Conservation (phyloP, 1,140 invertebrate genomes). For the Drosophila murphyi region DNA sequence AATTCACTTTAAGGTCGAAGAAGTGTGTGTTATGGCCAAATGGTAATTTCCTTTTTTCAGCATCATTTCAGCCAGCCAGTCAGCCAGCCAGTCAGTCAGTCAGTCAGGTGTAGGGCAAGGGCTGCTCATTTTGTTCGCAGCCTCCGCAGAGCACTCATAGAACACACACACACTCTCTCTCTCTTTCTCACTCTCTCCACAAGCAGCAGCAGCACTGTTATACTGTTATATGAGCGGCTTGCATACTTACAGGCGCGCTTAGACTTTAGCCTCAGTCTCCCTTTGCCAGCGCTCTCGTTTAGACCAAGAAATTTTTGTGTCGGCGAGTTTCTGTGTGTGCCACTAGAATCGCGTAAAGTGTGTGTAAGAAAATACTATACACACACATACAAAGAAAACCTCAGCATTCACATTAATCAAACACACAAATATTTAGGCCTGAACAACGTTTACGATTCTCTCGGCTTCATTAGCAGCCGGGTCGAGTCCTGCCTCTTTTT, state of each 20-base stretch:
- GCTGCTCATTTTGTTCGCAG: conserved; percentile 7
- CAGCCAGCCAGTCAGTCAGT: not conserved
- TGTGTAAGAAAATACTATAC: conserved; percentile 1
- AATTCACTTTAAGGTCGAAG: conserved; percentile 27
- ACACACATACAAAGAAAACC: conserved; percentile 14
- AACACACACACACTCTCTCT: not conserved
- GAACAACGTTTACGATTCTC: conserved; percentile 18
- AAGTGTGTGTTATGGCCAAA: conserved; percentile 41
- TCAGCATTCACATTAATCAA: conserved; percentile 43
- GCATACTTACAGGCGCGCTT: conserved; percentile 64
- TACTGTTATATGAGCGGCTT: conserved; percentile 33
- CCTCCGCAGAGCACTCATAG: conserved; percentile 23
- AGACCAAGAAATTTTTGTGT: conserved; percentile 22
- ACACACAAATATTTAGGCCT: conserved; percentile 23
- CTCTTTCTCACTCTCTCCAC: conserved; percentile 11
- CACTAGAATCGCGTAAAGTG: conserved; percentile 36
- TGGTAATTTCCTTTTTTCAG: conserved; percentile 38
- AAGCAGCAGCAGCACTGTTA: conserved; percentile 7
- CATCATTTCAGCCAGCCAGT: not conserved
- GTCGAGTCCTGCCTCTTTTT: conserved; percentile 18
- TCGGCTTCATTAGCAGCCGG: conserved; percentile 62
- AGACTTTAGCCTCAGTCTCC: conserved; percentile 59
- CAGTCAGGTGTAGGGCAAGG: conserved; percentile 28
- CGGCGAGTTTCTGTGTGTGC: conserved; percentile 13
- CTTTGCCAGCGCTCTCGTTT: conserved; percentile 67